phyloP scores from a whole-genome alignment of 1,140 invertebrate species.

The Sycophaga agraensis region DNA sequence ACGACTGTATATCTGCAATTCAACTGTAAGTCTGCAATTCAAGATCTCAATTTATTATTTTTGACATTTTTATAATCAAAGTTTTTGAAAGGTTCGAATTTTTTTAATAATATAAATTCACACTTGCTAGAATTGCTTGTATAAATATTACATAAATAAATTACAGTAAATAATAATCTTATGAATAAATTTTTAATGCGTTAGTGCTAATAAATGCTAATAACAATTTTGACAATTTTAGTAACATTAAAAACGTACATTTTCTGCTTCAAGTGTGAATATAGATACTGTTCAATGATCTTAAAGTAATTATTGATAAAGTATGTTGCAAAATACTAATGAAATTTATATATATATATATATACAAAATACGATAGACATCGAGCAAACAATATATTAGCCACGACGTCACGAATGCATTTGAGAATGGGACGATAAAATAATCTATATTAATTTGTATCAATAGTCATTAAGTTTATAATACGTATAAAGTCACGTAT shows the following conservation, averaged over 20 bases:
- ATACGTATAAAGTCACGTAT: not conserved
- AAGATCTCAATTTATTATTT: conserved; percentile 13
- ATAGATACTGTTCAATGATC: not conserved
- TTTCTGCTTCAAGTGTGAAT: conserved; percentile 2
- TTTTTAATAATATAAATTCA: not conserved
- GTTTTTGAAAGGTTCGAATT: not conserved
- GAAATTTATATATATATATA: not conserved
- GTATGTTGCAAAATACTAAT: not conserved
- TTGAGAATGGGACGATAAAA: conserved; percentile 7
- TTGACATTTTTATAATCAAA: conserved; percentile 1
- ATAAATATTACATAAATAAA: too few species aligned
- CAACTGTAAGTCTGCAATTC: not conserved
- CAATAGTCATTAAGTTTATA: conserved; percentile 7
- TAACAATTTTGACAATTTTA: conserved; percentile 4
- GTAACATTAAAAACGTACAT: not conserved
- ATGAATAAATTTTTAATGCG: not conserved
- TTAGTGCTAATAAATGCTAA: not conserved
- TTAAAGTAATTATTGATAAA: not conserved
- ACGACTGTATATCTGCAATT: conserved; percentile 5
- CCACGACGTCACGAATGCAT: not conserved
- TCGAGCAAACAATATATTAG: conserved; percentile 7
- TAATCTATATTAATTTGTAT: conserved; percentile 13
- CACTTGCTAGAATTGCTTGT: not conserved
- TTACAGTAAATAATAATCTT: not conserved
- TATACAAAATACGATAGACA: conserved; percentile 1